Conservation (phyloP, 2,797 vertebrate genomes). For the Percopsis omiscomaycus region DNA sequence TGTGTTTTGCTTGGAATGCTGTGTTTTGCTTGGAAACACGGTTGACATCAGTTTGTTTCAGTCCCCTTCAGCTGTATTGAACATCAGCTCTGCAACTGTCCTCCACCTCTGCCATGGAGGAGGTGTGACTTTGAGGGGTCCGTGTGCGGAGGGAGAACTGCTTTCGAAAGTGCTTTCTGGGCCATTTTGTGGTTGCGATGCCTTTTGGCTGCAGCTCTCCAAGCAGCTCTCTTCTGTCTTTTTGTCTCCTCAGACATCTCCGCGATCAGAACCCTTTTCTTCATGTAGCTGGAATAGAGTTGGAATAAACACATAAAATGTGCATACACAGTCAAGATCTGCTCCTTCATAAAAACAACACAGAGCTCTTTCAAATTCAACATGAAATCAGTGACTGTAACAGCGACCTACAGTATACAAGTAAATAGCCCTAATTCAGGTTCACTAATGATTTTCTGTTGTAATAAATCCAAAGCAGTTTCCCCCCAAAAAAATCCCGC, state of each 20-base stretch:
- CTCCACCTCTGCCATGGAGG: neutral
- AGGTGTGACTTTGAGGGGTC: slow-evolving; percentile 1
- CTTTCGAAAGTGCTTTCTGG: neutral
- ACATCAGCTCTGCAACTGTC: neutral
- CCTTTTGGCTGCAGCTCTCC: slow-evolving; percentile 48
- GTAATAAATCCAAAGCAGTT: too few species aligned
- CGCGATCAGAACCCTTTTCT: slow-evolving; percentile 40
- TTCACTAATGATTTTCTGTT: too few species aligned
- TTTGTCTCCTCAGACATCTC: slow-evolving; percentile 49
- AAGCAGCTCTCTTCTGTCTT: slow-evolving; percentile 38
- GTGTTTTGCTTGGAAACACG: too few species aligned
- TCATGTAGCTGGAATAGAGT: slow-evolving; percentile 34
- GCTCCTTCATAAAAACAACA: too few species aligned
- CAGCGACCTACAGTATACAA: too few species aligned
- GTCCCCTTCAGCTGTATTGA: neutral
- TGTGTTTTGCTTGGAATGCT: too few species aligned
- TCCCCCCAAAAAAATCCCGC: too few species aligned
- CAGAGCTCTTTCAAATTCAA: too few species aligned
- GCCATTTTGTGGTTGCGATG: slow-evolving; percentile 36
- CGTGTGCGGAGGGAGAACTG: neutral
- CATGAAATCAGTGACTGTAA: too few species aligned
- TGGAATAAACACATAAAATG: neutral
- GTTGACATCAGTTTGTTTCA: too few species aligned
- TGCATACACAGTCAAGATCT: neutral
- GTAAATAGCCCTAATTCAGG: too few species aligned